Conservation (phyloP, 2,797 vertebrate species). For the Scolopax rusticola region DNA sequence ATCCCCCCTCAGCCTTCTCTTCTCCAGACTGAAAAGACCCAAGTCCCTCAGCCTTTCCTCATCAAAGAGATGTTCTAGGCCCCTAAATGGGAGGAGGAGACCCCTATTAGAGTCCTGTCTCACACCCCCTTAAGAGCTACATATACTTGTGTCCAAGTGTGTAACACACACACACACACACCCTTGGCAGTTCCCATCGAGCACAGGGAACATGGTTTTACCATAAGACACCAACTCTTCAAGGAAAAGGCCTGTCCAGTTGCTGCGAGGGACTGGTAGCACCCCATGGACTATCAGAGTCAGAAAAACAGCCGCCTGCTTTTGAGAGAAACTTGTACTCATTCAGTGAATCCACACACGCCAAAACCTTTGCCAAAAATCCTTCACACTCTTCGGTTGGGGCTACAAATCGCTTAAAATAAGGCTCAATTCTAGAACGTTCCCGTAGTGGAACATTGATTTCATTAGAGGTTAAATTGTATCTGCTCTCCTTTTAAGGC, state of each 20-base stretch:
- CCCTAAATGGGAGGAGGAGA: too few relatives aligned
- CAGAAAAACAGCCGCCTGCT: neutral
- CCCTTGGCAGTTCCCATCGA: neutral
- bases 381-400: neutral
- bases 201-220: fast-evolving
- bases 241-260: neutral
- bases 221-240: fast-evolving
- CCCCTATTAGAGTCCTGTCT: neutral
- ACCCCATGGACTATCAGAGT: neutral
- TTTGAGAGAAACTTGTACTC: neutral
- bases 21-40: too few relatives aligned
- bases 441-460: neutral
- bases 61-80: too few relatives aligned
- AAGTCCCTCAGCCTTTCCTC: too few relatives aligned
- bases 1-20: too few relatives aligned
- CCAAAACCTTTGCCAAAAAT: neutral
- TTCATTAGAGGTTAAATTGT: neutral
- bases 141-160: fast-evolving
- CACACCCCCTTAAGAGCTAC: neutral
- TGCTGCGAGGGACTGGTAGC: neutral
- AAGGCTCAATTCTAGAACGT: neutral
- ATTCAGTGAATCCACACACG: neutral
- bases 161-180: fast-evolving
- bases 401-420: neutral
- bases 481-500: neutral